These are phyloP conservation scores for Drosophila diplacantha DNA, from an alignment of 2,888 invertebrate species.

Conservation along the genomic window DNA sequence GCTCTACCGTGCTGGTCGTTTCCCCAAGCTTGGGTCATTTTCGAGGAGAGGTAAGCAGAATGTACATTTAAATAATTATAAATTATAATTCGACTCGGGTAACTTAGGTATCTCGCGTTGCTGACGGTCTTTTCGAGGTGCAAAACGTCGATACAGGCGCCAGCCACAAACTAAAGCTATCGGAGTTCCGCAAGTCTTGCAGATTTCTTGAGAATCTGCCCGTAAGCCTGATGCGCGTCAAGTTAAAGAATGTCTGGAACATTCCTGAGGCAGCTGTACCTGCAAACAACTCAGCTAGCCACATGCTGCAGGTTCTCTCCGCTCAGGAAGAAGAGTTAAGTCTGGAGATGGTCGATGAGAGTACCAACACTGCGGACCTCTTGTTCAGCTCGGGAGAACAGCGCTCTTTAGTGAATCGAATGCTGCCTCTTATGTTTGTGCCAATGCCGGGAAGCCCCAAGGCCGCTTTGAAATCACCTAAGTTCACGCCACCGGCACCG, in stretches of 20 bases:
- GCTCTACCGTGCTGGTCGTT: conserved; percentile 45
- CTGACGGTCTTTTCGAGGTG: conserved; percentile 27
- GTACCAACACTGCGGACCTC: conserved; percentile 32
- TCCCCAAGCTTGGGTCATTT: conserved; percentile 22
- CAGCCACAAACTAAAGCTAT: conserved; percentile 5
- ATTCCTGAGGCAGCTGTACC: conserved; percentile 40
- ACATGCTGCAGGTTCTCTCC: conserved; percentile 14
- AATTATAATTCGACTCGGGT: no score
- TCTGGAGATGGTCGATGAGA: conserved; percentile 19
- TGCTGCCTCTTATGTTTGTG: conserved; percentile 44
- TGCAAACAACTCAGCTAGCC: conserved; percentile 20
- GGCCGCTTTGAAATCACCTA: neutral
- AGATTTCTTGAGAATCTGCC: conserved; percentile 49
- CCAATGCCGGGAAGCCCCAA: neutral
- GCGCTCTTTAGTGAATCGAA: conserved; percentile 28
- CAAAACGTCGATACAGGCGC: conserved; percentile 50
- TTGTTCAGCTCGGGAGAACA: conserved; percentile 8
- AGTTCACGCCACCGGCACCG: neutral
- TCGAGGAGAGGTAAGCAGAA: conserved; percentile 44
- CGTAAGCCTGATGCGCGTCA: conserved; percentile 28
- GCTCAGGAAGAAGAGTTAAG: conserved; percentile 4
- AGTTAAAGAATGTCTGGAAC: conserved; percentile 34
- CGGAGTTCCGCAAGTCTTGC: conserved; percentile 44
- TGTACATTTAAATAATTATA: neutral
- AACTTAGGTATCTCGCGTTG: conserved; percentile 24